phyloP scores from a whole-genome alignment of 2,797 vertebrate genomes.

The Echeneis naucrates region DNA sequence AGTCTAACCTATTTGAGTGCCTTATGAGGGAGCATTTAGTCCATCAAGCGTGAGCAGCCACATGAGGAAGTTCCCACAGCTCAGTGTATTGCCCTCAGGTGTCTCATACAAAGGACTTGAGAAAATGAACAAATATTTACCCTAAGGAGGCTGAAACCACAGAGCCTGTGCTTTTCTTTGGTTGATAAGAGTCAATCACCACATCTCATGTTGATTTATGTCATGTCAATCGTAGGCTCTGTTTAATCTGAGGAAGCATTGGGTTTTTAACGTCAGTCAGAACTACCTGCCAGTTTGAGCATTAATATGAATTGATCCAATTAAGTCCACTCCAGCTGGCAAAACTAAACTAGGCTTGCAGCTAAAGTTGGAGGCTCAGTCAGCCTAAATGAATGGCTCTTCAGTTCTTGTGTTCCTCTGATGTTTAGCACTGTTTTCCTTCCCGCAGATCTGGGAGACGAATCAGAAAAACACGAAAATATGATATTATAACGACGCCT shows the following conservation, averaged over 20 bases:
- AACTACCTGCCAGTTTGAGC: neutral
- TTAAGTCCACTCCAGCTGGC: conserved; percentile 7
- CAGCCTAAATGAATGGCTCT: neutral
- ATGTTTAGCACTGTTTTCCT: conserved; percentile 18
- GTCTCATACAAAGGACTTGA: neutral
- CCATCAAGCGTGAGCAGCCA: neutral
- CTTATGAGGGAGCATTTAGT: neutral
- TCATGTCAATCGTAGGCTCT: neutral
- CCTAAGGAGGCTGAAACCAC: neutral
- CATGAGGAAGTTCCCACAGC: neutral
- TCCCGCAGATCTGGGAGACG: conserved; percentile 88
- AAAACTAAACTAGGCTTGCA: conserved; percentile 7
- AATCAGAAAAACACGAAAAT: conserved; percentile 94
- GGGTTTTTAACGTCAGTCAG: neutral
- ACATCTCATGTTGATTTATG: neutral
- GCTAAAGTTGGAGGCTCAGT: neutral
- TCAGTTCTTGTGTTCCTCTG: neutral
- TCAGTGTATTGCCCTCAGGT: neutral
- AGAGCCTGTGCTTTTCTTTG: neutral
- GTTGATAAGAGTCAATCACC: neutral
- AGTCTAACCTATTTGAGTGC: neutral
- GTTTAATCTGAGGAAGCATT: neutral
- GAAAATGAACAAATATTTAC: neutral
- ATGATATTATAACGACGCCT: conserved; percentile 97
- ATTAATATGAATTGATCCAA: neutral